Conservation (phyloP, 2,888 invertebrate species). For the Epinotia demarniana region DNA sequence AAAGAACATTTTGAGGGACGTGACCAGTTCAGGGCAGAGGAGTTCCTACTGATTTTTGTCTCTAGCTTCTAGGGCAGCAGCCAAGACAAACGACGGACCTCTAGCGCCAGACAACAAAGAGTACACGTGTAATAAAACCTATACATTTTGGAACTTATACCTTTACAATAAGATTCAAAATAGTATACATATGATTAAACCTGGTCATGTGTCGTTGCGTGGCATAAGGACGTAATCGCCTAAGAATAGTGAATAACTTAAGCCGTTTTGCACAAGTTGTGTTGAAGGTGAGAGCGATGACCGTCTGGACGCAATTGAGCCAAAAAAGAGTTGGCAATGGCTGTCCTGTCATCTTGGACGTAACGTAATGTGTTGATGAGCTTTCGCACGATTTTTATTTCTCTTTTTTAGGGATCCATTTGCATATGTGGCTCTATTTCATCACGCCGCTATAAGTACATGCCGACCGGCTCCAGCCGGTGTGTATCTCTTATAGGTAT, state of each 20-base stretch:
- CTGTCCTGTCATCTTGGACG: conserved; percentile 10
- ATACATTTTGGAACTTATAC: neutral
- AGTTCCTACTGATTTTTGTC: neutral
- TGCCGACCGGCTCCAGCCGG: too few relatives aligned
- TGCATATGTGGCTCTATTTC: neutral
- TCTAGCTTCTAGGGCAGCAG: neutral
- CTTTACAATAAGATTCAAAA: neutral
- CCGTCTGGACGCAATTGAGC: conserved; percentile 24
- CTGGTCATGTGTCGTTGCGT: neutral
- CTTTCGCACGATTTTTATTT: neutral
- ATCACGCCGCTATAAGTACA: too few relatives aligned
- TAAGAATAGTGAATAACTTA: neutral
- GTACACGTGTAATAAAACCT: neutral
- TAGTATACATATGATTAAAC: neutral
- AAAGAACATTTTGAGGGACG: too few relatives aligned
- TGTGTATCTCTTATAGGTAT: too few relatives aligned
- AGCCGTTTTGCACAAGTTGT: neutral
- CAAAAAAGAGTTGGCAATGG: conserved; percentile 33
- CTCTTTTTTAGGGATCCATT: neutral
- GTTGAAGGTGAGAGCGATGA: conserved; percentile 35
- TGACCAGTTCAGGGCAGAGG: neutral
- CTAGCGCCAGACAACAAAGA: conserved; percentile 29
- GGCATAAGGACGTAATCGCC: neutral
- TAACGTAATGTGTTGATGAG: conserved; percentile 7
- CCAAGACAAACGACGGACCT: neutral